A percentile compares a stretch with the other conserved stretches of the same genome.
Conservation (phyloP, 2,888 invertebrate genomes). For the Gymnocheta viridis region DNA sequence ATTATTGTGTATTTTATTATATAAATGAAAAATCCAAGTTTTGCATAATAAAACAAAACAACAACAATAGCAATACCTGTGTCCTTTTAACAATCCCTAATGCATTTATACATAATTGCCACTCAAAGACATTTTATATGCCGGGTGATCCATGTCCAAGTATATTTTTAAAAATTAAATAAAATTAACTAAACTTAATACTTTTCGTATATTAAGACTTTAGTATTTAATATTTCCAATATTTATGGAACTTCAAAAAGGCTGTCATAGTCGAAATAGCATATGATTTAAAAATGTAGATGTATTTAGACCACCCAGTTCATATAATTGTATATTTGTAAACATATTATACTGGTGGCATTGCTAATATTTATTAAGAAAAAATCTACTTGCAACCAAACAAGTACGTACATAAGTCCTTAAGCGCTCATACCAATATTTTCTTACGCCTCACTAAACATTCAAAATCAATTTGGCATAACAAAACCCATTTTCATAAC, state of each 20-base stretch:
- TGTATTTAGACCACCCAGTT: background rate
- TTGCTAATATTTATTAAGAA: background rate
- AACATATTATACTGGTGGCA: background rate
- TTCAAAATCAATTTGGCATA: conserved; percentile 68
- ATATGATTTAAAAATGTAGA: too few relatives aligned
- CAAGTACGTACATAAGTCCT: background rate
- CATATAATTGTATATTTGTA: background rate
- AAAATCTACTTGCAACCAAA: background rate
- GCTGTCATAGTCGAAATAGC: too few relatives aligned
- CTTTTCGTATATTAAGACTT: too few relatives aligned
- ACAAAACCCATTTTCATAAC: conserved; percentile 64
- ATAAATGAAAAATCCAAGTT: background rate
- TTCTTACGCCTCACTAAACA: conserved; percentile 59
- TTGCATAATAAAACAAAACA: conserved; percentile 28
- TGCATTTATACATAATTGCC: conserved; percentile 62
- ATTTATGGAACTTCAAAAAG: too few relatives aligned
- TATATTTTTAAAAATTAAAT: too few relatives aligned
- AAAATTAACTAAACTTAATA: too few relatives aligned
- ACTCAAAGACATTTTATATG: conserved; percentile 68
- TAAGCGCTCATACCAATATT: conserved; percentile 32
- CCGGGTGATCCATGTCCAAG: too few relatives aligned
- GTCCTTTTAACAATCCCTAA: conserved; percentile 59
- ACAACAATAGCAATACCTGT: conserved; percentile 50
- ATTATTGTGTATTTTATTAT: background rate
- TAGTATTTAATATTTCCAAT: too few relatives aligned